Evolutionary conservation across 2,888 invertebrate species (phyloP), one percentile per base, ranked within the genome.

Genomic region (Gymnoscelis rufifasciata): DNA sequence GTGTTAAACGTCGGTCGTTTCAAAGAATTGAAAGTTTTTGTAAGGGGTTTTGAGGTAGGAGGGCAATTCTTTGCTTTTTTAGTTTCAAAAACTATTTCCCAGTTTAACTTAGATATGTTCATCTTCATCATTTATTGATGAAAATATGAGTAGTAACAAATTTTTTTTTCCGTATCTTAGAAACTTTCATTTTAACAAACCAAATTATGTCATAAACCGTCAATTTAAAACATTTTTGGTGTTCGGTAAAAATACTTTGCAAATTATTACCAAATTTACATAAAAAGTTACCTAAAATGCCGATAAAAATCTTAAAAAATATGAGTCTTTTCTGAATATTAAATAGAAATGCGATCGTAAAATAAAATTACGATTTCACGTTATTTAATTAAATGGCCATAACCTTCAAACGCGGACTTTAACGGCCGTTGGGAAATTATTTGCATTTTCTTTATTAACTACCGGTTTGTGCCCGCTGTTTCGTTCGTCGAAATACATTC

Each of bases 391-490:
- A 47, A 47, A 47, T 19, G 43, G 26, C 28, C 23, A 33, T 38
- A 43, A 38, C 47, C 38, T 47, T 47, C 31, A 38, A 43, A 47
- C 35, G 38, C 33, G 38, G 38, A 35, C 13, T 47, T 47, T 43
- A 47, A 47, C 39, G 43, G 38, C 42, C 28, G 47, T 35, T 43
- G 27, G 38, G 39, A 42, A 47, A 47, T 38, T 35, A 47, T 47
- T 47, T 43, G 47, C 47, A 47, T 47, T 47, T 47, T 43, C 43
- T 35, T 47, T 43, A 47, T 47, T 47, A 43, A 35, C 29, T 35
- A 33, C 10, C 26, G 7, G 26, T 26, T 26, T 6, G 6, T 6
- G 26, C 3, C 7, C 26, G 1, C 26, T 3, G 10, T 5, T 28
- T 2, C 10, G n/a, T n/a, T n/a, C n/a, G n/a, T n/a, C n/a, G n/a